Evolutionary conservation across 1,140 invertebrate species (phyloP).

Genomic region (Pemphigus obesinymphae): DNA sequence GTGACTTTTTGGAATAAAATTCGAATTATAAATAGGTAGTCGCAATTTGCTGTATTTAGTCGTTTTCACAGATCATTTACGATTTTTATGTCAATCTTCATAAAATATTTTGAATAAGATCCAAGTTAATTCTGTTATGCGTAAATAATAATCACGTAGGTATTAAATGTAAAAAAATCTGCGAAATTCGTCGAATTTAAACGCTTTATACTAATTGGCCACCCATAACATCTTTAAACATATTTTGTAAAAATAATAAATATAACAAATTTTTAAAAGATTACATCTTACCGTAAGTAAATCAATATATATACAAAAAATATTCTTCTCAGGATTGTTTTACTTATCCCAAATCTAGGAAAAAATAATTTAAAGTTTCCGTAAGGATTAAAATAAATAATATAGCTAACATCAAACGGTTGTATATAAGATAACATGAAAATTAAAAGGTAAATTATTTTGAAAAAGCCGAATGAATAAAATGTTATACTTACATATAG

Average conservation of each 20-base stretch:
- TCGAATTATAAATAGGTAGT: no score
- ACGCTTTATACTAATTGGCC: not conserved
- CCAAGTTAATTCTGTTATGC: not conserved
- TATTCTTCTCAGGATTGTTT: not conserved
- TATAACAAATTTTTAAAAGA: not conserved
- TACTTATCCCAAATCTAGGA: not conserved
- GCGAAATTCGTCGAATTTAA: not conserved
- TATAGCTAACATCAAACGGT: not conserved
- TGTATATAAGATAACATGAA: not conserved
- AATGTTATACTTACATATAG: no score
- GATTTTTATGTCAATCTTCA: not conserved
- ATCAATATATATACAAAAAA: not conserved
- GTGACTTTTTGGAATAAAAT: no score
- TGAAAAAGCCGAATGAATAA: no score
- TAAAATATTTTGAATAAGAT: slow-evolving; percentile 2
- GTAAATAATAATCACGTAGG: not conserved
- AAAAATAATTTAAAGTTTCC: not conserved
- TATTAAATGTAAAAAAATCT: not conserved
- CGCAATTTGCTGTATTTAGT: no score
- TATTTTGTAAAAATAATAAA: not conserved
- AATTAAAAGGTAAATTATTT: not conserved
- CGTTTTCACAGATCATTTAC: not conserved
- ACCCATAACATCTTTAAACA: not conserved
- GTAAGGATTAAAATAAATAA: not conserved
- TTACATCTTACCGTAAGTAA: not conserved